Percentiles rank a stretch among this genome's conserved stretches.
These are phyloP conservation scores for Nephrotoma appendiculata DNA, from an alignment of 2,888 invertebrate genomes.

Conservation along the genomic window DNA sequence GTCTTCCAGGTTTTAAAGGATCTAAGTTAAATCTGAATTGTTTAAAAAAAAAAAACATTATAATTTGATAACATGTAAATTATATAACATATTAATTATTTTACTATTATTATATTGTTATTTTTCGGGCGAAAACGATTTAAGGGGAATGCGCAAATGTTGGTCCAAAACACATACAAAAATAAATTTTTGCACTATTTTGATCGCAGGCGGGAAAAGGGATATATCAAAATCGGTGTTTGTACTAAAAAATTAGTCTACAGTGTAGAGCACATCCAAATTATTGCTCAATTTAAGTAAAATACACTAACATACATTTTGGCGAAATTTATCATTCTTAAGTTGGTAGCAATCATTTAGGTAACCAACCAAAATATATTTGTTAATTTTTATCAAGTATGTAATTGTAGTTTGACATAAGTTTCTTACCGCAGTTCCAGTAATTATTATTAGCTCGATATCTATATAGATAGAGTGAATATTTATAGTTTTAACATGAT, in stretches of 20 bases:
- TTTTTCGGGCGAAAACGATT: too few relatives aligned
- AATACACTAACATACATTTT: not conserved
- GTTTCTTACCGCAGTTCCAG: not conserved
- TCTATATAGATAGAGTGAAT: not conserved
- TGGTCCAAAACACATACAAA: too few relatives aligned
- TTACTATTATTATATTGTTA: too few relatives aligned
- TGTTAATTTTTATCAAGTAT: not conserved
- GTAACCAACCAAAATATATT: not conserved
- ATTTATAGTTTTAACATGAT: not conserved
- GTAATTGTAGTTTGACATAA: not conserved
- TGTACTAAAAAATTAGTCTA: not conserved
- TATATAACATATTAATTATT: too few relatives aligned
- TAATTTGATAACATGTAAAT: too few relatives aligned
- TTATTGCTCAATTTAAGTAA: not conserved
- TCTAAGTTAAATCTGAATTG: too few relatives aligned
- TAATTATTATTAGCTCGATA: not conserved
- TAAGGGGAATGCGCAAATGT: too few relatives aligned
- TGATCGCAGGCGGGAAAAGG: too few relatives aligned
- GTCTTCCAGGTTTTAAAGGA: too few relatives aligned
- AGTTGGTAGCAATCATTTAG: conserved; percentile 4
- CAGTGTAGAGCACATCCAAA: not conserved
- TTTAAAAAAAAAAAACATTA: too few relatives aligned
- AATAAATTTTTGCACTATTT: too few relatives aligned
- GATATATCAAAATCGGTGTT: not conserved
- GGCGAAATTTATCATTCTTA: not conserved